These are phyloP conservation scores for Malthinus seriepunctatus DNA, from an alignment of 2,888 invertebrate species.

Conservation along the genomic window DNA sequence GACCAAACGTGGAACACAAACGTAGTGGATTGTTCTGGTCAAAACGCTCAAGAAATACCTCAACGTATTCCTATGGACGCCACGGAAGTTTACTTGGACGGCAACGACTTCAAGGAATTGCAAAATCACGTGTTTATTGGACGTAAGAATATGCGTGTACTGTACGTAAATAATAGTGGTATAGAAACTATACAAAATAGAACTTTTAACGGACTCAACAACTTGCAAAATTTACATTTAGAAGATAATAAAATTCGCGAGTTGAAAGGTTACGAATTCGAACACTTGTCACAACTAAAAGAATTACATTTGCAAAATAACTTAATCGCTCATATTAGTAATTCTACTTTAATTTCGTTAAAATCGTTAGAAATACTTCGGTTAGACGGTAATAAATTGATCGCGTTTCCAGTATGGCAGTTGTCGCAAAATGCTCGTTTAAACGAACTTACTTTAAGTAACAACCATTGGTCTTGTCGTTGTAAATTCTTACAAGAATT, in stretches of 20 bases:
- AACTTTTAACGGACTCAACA: slow-evolving; percentile 84
- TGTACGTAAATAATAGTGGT: slow-evolving; percentile 84
- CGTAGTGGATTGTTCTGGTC: slow-evolving; percentile 87
- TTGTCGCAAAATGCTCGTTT: slow-evolving; percentile 69
- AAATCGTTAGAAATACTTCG: slow-evolving; percentile 78
- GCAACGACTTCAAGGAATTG: slow-evolving; percentile 82
- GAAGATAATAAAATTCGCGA: slow-evolving; percentile 82
- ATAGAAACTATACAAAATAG: slow-evolving; percentile 86
- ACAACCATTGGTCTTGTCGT: slow-evolving; percentile 89
- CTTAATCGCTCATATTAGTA: slow-evolving; percentile 75
- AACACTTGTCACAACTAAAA: slow-evolving; percentile 75
- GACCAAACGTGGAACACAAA: slow-evolving; percentile 93
- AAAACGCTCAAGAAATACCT: slow-evolving; percentile 77
- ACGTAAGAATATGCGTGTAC: slow-evolving; percentile 82
- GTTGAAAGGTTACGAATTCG: slow-evolving; percentile 84
- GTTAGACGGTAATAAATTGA: slow-evolving; percentile 82
- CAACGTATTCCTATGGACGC: slow-evolving; percentile 91
- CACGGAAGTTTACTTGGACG: slow-evolving; percentile 90
- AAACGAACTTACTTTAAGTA: slow-evolving; percentile 76
- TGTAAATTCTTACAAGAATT: slow-evolving; percentile 87
- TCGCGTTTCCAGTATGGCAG: slow-evolving; percentile 79
- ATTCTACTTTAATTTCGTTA: slow-evolving; percentile 77
- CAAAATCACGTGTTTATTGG: slow-evolving; percentile 89
- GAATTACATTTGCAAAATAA: slow-evolving; percentile 88
- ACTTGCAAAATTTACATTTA: slow-evolving; percentile 78